Evolutionary conservation across 2,888 invertebrate genomes (phyloP).

Genomic region (Philaethria dido): DNA sequence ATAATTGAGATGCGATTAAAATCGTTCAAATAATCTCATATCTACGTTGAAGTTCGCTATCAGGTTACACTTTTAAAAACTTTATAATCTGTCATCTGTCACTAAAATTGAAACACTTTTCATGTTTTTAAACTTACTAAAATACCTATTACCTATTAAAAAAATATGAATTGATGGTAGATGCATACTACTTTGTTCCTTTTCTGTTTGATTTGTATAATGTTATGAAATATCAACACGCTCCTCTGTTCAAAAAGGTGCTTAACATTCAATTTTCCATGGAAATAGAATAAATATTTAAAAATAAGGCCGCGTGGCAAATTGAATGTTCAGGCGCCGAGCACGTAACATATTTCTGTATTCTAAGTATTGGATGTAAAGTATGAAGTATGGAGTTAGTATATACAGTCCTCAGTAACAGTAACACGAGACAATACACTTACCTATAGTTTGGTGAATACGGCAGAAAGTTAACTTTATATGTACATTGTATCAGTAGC

Average conservation of each 20-base stretch:
- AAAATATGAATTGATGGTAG: constrained; percentile 20
- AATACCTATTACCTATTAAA: not conserved
- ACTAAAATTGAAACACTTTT: constrained; percentile 17
- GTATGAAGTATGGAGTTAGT: constrained; percentile 53
- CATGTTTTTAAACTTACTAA: constrained; percentile 14
- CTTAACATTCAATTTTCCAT: constrained; percentile 33
- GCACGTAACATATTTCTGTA: constrained; percentile 36
- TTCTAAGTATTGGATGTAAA: constrained; percentile 41
- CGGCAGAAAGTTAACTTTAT: constrained; percentile 77
- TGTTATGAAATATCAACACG: constrained; percentile 28
- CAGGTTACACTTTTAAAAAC: constrained; percentile 20
- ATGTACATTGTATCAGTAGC: constrained; percentile 64
- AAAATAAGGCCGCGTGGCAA: constrained; percentile 27
- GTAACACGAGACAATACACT: constrained; percentile 82
- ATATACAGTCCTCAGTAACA: constrained; percentile 72
- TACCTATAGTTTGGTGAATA: constrained; percentile 81
- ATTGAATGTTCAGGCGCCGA: constrained; percentile 30
- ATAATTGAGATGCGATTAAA: constrained; percentile 26
- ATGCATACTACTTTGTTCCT: constrained; percentile 24
- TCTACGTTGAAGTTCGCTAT: constrained; percentile 13
- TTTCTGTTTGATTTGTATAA: constrained; percentile 18
- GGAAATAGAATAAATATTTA: constrained; percentile 21
- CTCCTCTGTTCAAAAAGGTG: constrained; percentile 26
- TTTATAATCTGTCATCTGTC: constrained; percentile 22
- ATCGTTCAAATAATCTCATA: constrained; percentile 19